phyloP scores from a whole-genome alignment of 2,797 vertebrate species.

The Silurus lanzhouensis region DNA sequence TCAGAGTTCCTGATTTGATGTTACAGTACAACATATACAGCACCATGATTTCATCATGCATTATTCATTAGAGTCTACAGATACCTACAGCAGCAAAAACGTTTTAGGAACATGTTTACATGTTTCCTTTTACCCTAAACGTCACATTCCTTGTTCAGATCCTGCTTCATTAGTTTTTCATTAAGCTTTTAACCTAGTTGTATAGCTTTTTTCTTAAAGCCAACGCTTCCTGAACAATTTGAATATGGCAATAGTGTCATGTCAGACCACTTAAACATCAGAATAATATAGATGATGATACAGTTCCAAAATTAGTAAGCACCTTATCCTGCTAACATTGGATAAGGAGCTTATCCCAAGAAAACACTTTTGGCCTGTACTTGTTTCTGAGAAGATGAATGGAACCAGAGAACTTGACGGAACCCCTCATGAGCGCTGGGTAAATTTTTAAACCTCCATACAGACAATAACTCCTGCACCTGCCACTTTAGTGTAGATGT shows the following conservation, averaged over 20 bases:
- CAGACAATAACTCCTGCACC: background rate
- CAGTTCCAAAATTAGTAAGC: background rate
- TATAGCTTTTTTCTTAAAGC: background rate
- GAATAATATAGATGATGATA: background rate
- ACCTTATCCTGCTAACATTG: background rate
- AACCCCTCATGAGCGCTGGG: background rate
- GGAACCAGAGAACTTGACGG: background rate
- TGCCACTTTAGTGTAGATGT: background rate
- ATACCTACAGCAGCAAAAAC: background rate
- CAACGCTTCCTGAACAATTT: background rate
- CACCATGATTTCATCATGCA: background rate
- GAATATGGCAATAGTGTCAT: background rate
- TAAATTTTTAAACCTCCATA: background rate
- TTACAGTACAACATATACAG: background rate
- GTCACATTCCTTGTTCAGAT: background rate
- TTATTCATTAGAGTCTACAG: background rate
- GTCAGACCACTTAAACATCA: background rate
- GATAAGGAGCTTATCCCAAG: background rate
- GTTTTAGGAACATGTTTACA: background rate
- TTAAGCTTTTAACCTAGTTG: background rate
- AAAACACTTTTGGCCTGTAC: background rate
- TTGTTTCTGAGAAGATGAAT: background rate
- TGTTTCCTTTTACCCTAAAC: background rate
- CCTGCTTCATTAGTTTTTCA: background rate
- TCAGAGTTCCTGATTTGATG: background rate